These are phyloP conservation scores for Sarcophaga variegata DNA, from an alignment of 2,888 invertebrate genomes.

Conservation along the genomic window DNA sequence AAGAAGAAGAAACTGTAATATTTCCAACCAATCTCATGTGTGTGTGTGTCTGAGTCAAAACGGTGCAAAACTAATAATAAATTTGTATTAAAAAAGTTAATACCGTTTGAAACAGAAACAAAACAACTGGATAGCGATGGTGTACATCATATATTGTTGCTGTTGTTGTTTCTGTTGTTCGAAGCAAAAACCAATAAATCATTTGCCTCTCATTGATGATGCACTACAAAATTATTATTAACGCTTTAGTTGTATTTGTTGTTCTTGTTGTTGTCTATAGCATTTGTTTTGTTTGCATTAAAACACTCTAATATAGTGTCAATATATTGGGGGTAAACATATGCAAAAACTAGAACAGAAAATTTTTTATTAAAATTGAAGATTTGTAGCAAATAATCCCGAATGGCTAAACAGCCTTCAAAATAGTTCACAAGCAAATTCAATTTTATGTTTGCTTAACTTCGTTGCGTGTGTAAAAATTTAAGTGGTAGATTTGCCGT, in stretches of 20 bases:
- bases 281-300: conserved; percentile 38
- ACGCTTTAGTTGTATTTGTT: background rate
- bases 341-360: background rate
- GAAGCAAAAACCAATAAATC: conserved; percentile 53
- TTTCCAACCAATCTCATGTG: conserved; percentile 24
- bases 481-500: too few species aligned
- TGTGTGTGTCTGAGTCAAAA: conserved; percentile 1
- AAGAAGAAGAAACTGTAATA: background rate
- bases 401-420: too few species aligned
- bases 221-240: conserved; percentile 44
- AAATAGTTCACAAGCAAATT: too few species aligned
- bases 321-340: conserved; percentile 37
- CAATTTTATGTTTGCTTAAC: too few species aligned
- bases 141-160: background rate
- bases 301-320: background rate
- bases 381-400: too few species aligned
- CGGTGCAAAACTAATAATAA: conserved; percentile 38
- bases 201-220: conserved; percentile 60
- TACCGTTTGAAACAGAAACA: conserved; percentile 15
- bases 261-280: conserved; percentile 12
- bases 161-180: background rate
- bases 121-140: background rate
- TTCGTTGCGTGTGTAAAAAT: too few species aligned
- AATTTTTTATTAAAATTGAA: too few species aligned
- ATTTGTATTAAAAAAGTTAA: conserved; percentile 70